Conservation (phyloP, 2,888 invertebrate species). For the Leptinotarsa peninsularis region DNA sequence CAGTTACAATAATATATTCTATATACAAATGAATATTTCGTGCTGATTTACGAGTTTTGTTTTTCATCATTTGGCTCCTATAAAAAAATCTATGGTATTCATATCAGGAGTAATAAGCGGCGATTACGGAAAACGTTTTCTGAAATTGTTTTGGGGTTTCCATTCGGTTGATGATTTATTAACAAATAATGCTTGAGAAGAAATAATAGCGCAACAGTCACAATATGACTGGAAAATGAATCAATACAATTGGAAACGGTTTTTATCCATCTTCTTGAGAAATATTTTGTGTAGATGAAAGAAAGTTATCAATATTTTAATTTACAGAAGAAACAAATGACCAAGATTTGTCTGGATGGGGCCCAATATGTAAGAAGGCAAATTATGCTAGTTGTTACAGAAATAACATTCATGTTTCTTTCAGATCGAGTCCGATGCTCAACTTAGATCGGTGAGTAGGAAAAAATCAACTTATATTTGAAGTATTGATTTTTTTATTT, state of each 20-base stretch:
- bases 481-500: too few relatives aligned
- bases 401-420: neutral
- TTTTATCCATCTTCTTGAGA: neutral
- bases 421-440: neutral
- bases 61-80: too few relatives aligned
- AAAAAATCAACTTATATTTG: neutral
- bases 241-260: neutral
- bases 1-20: too few relatives aligned
- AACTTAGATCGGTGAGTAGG: neutral
- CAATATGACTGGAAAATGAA: neutral
- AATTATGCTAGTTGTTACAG: neutral
- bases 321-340: slow-evolving; percentile 11
- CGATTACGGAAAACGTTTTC: too few relatives aligned
- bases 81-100: too few relatives aligned
- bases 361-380: slow-evolving; percentile 1
- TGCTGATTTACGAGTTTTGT: too few relatives aligned
- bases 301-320: neutral
- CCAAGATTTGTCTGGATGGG: neutral
- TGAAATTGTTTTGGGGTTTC: too few relatives aligned
- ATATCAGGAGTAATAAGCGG: too few relatives aligned
- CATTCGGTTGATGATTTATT: too few relatives aligned
- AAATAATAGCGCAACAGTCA: too few relatives aligned
- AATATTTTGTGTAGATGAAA: neutral
- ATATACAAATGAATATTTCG: too few relatives aligned
- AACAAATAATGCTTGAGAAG: too few relatives aligned